These are phyloP conservation scores for Drosophila ezoana DNA, from an alignment of 2,888 invertebrate genomes.

Conservation along the genomic window DNA sequence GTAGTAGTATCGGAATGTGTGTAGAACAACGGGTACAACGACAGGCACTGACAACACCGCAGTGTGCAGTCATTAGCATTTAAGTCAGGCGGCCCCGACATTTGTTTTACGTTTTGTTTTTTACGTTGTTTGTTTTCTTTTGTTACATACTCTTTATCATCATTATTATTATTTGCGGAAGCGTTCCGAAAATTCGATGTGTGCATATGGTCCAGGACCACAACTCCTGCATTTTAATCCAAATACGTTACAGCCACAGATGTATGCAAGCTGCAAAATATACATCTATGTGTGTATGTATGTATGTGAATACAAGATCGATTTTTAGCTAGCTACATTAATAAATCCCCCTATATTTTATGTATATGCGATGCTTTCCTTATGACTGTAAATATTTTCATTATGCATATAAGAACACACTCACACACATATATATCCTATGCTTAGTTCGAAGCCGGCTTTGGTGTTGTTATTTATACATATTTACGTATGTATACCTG, in stretches of 20 bases:
- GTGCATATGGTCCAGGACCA: slow-evolving; percentile 57
- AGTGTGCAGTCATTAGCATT: slow-evolving; percentile 74
- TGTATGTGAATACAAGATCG: slow-evolving; percentile 27
- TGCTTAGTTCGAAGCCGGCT: slow-evolving; percentile 48
- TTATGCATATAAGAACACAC: slow-evolving; percentile 31
- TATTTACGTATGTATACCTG: slow-evolving; percentile 37
- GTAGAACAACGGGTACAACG: slow-evolving; percentile 25
- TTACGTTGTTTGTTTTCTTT: slow-evolving; percentile 32
- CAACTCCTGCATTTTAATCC: slow-evolving; percentile 17
- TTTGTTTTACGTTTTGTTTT: slow-evolving; percentile 38
- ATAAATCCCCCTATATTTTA: slow-evolving; percentile 16
- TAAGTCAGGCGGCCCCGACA: slow-evolving; percentile 50
- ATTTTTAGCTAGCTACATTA: slow-evolving; percentile 44
- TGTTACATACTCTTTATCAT: slow-evolving; percentile 43
- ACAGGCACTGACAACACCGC: slow-evolving; percentile 20
- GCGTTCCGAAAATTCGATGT: slow-evolving; percentile 37
- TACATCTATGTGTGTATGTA: not conserved
- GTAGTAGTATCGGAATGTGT: slow-evolving; percentile 15
- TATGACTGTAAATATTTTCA: slow-evolving; percentile 63
- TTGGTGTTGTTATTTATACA: slow-evolving; percentile 73
- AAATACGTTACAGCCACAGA: slow-evolving; percentile 4
- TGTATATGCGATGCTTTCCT: slow-evolving; percentile 45
- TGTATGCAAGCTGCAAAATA: slow-evolving; percentile 4
- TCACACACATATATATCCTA: slow-evolving; percentile 18
- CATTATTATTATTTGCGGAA: slow-evolving; percentile 47